Evolutionary conservation across 1,140 invertebrate genomes (phyloP).

Genomic region (Drosophila repleta): DNA sequence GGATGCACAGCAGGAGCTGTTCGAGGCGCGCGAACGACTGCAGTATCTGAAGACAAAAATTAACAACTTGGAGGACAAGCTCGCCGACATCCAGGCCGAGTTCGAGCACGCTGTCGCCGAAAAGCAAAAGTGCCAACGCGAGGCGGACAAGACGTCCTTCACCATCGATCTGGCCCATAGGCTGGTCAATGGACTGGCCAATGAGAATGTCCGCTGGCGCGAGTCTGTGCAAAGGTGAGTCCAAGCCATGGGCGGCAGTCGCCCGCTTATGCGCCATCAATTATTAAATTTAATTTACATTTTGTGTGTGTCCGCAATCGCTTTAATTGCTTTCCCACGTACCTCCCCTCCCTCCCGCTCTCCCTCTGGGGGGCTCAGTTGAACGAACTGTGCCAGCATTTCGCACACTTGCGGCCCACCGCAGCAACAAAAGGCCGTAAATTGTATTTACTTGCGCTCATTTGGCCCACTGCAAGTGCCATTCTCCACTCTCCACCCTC

Average conservation of each 20-base stretch:
- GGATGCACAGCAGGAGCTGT: conserved; percentile 93
- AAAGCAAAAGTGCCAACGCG: conserved; percentile 94
- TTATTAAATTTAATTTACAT: conserved; percentile 83
- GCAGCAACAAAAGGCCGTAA: conserved; percentile 77
- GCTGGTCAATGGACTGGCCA: conserved; percentile 96
- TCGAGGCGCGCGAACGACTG: conserved; percentile 93
- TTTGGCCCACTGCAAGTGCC: conserved; percentile 44
- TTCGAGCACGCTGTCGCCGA: conserved; percentile 94
- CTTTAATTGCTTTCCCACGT: conserved; percentile 69
- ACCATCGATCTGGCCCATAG: conserved; percentile 97
- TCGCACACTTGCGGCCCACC: conserved; percentile 63
- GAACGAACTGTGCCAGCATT: conserved; percentile 34
- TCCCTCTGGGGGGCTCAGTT: neutral
- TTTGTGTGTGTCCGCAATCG: conserved; percentile 69
- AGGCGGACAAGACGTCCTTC: conserved; percentile 92
- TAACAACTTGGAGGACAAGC: conserved; percentile 91
- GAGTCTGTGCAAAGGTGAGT: conserved; percentile 82
- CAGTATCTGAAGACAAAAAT: conserved; percentile 88
- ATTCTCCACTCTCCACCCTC: neutral
- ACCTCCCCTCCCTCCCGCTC: neutral
- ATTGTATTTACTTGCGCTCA: conserved; percentile 76
- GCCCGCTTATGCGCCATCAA: conserved; percentile 74
- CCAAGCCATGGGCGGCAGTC: neutral
- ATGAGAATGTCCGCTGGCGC: conserved; percentile 93
- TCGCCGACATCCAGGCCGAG: conserved; percentile 90